Evolutionary conservation across 2,797 vertebrate genomes (phyloP).

Genomic region (Hafferia zeledoni): DNA sequence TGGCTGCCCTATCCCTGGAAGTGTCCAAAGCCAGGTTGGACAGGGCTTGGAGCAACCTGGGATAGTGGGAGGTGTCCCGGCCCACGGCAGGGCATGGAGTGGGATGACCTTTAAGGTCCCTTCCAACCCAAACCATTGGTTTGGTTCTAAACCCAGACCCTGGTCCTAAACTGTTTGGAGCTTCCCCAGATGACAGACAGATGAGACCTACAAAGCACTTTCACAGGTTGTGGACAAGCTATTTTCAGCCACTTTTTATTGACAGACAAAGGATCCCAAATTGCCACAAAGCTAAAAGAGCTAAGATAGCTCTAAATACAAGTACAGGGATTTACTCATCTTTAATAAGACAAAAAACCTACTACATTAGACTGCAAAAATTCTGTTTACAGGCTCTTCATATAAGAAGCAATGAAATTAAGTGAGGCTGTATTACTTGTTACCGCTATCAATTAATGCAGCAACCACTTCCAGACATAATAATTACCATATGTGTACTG

Average conservation of each 20-base stretch:
- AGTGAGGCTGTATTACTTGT: slow-evolving; percentile 50
- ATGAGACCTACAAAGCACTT: neutral
- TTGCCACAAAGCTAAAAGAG: neutral
- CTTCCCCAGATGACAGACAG: neutral
- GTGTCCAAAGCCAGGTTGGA: neutral
- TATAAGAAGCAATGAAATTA: slow-evolving; percentile 43
- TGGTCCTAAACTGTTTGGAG: neutral
- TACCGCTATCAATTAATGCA: slow-evolving; percentile 65
- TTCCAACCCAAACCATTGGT: neutral
- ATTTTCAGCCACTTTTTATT: neutral
- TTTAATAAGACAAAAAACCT: slow-evolving; percentile 20
- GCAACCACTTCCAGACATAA: slow-evolving; percentile 61
- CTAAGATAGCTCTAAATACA: neutral
- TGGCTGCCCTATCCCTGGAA: neutral
- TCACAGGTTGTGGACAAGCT: neutral
- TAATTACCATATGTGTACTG: slow-evolving; percentile 44
- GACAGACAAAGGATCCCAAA: neutral
- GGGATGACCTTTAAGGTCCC: neutral
- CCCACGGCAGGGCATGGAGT: neutral
- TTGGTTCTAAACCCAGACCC: neutral
- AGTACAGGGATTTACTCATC: neutral
- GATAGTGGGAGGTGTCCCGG: accelerated
- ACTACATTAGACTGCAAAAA: slow-evolving; percentile 29
- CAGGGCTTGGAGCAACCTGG: accelerated
- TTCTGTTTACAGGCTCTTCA: slow-evolving; percentile 35